phyloP scores from a whole-genome alignment of 2,113 vertebrate species.

The Protobothrops mucrosquamatus region DNA sequence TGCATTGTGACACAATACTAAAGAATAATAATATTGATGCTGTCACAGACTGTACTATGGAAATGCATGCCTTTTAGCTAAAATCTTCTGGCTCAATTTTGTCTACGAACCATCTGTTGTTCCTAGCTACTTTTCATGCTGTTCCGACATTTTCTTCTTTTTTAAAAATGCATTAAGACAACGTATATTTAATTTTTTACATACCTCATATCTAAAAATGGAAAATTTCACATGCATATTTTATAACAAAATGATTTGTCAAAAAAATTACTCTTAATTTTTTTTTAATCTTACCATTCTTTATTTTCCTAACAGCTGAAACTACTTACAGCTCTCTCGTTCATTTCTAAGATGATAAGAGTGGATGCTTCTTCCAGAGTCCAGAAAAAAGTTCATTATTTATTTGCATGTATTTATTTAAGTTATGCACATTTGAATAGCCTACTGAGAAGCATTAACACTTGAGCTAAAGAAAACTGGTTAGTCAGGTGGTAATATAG shows the following conservation, averaged over 20 bases:
- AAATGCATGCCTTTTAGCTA: not conserved
- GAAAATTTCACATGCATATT: constrained; percentile 15
- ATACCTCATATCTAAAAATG: not conserved
- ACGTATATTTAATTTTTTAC: constrained; percentile 8
- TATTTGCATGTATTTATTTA: constrained; percentile 18
- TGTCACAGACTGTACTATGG: constrained; percentile 21
- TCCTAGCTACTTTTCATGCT: constrained; percentile 39
- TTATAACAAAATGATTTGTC: constrained; percentile 7
- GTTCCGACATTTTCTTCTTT: not conserved
- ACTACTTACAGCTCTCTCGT: not conserved
- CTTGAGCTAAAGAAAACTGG: not conserved
- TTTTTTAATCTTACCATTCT: not conserved
- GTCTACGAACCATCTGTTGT: not conserved
- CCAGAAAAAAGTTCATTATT: not conserved
- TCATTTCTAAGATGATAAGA: constrained; percentile 9
- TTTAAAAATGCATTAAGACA: not conserved
- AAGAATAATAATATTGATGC: constrained; percentile 32
- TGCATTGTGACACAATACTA: constrained; percentile 22
- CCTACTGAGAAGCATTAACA: constrained; percentile 13
- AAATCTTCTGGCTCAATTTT: constrained; percentile 1
- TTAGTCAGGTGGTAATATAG: not conserved
- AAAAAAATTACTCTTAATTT: not conserved
- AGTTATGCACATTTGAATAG: constrained; percentile 21
- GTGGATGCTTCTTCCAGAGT: constrained; percentile 12
- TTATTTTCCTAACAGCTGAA: not conserved